Evolutionary conservation across 2,888 invertebrate species (phyloP).

Genomic region (Odontocerum albicorne): DNA sequence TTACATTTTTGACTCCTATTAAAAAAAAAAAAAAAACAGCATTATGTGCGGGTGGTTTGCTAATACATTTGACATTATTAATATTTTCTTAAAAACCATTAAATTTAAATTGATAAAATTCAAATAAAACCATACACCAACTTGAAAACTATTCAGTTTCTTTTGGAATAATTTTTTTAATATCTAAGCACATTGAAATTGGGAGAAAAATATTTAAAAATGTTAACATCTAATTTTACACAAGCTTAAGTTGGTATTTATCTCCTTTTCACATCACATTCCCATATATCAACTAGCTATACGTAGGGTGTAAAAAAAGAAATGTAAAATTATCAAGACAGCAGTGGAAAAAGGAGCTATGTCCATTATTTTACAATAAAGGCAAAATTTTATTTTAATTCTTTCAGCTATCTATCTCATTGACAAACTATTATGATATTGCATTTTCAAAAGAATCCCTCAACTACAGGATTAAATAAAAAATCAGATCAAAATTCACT

Average conservation of each 20-base stretch:
- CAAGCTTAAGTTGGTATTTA: slow-evolving; percentile 6
- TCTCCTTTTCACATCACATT: too few species aligned
- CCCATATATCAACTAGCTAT: too few species aligned
- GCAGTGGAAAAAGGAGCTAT: background rate
- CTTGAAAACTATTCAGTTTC: slow-evolving; percentile 25
- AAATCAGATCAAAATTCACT: too few species aligned
- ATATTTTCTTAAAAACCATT: slow-evolving; percentile 1
- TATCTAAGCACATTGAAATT: slow-evolving; percentile 10
- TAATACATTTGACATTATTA: background rate
- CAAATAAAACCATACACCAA: slow-evolving; percentile 17
- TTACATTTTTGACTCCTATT: background rate
- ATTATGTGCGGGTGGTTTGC: background rate
- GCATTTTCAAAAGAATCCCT: too few species aligned
- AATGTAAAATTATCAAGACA: too few species aligned
- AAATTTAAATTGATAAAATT: background rate
- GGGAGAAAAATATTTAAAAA: background rate
- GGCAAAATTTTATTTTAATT: background rate
- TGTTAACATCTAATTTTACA: slow-evolving; percentile 6
- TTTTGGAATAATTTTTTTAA: slow-evolving; percentile 14
- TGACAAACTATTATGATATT: too few species aligned
- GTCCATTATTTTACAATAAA: background rate
- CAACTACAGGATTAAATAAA: too few species aligned
- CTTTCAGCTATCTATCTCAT: too few species aligned
- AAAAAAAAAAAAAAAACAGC: background rate
- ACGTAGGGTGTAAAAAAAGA: too few species aligned